Evolutionary conservation across 2,113 vertebrate genomes (phyloP).

Genomic region (Thamnophis sirtalis): DNA sequence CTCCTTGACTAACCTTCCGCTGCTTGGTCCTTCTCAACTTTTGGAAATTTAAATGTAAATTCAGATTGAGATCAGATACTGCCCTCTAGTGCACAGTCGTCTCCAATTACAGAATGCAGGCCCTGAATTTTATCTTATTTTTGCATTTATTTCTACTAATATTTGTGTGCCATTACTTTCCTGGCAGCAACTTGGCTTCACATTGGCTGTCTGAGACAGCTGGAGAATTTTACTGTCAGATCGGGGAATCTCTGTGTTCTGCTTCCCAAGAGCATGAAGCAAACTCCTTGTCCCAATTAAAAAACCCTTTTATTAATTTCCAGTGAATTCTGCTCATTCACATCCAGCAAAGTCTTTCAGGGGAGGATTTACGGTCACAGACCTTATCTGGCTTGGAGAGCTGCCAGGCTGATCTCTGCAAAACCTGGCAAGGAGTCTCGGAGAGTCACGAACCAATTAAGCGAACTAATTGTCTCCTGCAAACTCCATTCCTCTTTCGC

Average conservation of each 20-base stretch:
- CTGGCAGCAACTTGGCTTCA: neutral
- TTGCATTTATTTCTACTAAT: neutral
- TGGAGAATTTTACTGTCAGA: neutral
- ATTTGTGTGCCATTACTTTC: neutral
- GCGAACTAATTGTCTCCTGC: no score
- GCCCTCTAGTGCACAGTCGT: constrained; percentile 59
- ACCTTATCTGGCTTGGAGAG: no score
- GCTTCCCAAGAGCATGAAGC: no score
- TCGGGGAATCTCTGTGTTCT: neutral
- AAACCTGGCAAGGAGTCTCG: no score
- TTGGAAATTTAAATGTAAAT: neutral
- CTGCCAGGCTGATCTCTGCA: no score
- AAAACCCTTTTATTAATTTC: no score
- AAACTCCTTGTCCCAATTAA: no score
- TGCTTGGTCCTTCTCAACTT: neutral
- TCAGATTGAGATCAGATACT: constrained; percentile 21
- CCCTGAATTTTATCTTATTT: neutral
- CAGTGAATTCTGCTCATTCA: no score
- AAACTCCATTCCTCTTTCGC: no score
- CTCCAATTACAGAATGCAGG: neutral
- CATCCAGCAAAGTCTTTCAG: no score
- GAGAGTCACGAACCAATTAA: no score
- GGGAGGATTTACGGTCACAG: no score
- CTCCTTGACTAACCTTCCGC: neutral
- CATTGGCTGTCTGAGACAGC: neutral